phyloP scores from a whole-genome alignment of 2,113 vertebrate species.

The Ceyx margarethae region DNA sequence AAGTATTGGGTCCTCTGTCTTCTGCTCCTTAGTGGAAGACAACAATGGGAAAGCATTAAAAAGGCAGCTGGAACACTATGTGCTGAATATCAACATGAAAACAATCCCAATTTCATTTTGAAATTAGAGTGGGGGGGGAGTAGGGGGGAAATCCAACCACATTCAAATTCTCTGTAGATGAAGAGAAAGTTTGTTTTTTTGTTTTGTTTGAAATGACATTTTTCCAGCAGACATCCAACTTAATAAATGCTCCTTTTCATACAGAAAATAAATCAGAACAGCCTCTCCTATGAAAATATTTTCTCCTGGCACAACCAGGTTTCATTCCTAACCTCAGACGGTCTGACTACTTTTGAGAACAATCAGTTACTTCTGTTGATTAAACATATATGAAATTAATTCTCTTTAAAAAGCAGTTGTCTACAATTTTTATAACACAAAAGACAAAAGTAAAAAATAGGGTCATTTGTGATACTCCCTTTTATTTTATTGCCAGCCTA shows the following conservation, averaged over 20 bases:
- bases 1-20: background rate
- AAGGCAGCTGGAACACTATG: background rate
- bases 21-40: background rate
- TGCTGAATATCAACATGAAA: background rate
- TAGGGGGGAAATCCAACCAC: background rate
- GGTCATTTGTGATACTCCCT: background rate
- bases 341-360: background rate
- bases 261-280: background rate
- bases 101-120: background rate
- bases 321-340: background rate
- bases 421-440: background rate
- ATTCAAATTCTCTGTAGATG: background rate
- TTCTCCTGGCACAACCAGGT: background rate
- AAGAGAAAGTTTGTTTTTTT: background rate
- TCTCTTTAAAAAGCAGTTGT: background rate
- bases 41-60: background rate
- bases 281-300: conserved; percentile 31
- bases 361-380: background rate
- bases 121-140: background rate
- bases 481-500: conserved; percentile 32
- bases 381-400: background rate
- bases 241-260: conserved; percentile 53
- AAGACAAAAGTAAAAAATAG: background rate
- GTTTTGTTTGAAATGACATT: background rate
- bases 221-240: background rate